Base-by-base conservation (phyloP, 1,140 invertebrate species). In the Sweltsa coloradensis region DNA sequence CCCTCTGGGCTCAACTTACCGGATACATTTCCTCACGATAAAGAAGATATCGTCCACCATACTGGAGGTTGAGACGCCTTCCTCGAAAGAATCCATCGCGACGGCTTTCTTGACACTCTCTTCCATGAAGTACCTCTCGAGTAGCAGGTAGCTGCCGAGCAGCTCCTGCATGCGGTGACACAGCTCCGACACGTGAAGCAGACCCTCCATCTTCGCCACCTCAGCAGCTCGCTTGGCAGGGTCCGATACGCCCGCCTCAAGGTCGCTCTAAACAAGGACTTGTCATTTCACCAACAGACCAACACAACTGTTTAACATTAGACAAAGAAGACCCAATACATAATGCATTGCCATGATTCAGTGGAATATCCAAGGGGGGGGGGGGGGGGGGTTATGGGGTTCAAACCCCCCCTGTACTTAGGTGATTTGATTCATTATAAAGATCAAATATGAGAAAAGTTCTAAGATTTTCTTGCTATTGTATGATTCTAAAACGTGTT, bases 11-110 rank as follows among this genome's bases (percentile, higher is more conserved):
- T n/a, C n/a, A n/a, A n/a, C n/a, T 55, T 67, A 89, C 86, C 85
- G 80, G 26, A 97, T 85, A 60, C 89, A 93, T 70, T 99, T 98
- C 55, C 92, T 87, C 0, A 97, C 79, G 52, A 99, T 94, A 62
- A 94, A 99, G 65, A 98, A 98, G 3, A 96, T 83, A 71, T 99
- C 94, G 66, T 99, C 96, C 0, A 99, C 83, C 70, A 99, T 83
- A 55, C 87, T 94, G 0, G 93, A 95, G 3, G 81, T 89, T 49
- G 84, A 73, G 40, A 83, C 77, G 22, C 79, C 79, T n/a, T 62
- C 62, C 40, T 64, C 56, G 27, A 83, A 64, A 1, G 70, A 71
- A 58, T 97, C 92, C 74, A 97, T 79, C 48, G 79, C 78, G 34
- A 98, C 77, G 18, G 94, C 95, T 67, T 98, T 99, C 24, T 82